Base-by-base conservation (phyloP, 1,140 invertebrate genomes). In the Drosophila varians region DNA sequence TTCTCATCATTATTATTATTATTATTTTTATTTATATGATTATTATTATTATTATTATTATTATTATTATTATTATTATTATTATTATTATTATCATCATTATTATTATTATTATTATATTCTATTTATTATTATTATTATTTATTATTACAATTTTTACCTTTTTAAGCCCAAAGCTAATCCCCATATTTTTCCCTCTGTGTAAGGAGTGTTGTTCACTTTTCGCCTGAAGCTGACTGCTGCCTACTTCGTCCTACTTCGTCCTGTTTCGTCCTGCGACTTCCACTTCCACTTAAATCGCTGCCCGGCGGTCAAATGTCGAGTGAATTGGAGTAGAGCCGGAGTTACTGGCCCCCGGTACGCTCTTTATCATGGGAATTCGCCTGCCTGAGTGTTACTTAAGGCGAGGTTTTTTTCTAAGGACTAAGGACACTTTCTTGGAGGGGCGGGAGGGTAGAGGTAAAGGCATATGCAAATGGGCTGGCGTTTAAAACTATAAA, bases 401-500 rank as follows among this genome's bases (percentile, higher is more conserved):
- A 34, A 21, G 64, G 64, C 46, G 21, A 45, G 16, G 38, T 42
- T 42, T 42, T 42, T 31, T 31, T 31, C 9, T 11, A 38, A 7
- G 36, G 4, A 38, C 8, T 4, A 16, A 16, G 12, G 36, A 12
- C n/a, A 8, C 4, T n/a, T n/a, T 18, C 8, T 40, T 34, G 36
- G 16, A 7, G 16, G n/a, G 47, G 3, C n/a, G 43, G 18, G 45
- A 16, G 6, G 26, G 1, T 5, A n/a, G 34, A 42, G 36, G 28
- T 26, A 28, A 11, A 14, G 54, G 19, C 66, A 65, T 62, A 78
- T 78, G 75, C 68, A 78, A 78, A 78, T 78, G 76, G 42, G 46
- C 11, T 48, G 54, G 64, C 69, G 55, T 73, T 77, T 77, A 78
- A 76, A 78, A 78, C 76, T 78, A 79, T 78, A 78, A 78, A 79